A percentile compares a stretch with the other conserved stretches of the same genome.
Evolutionary conservation across 2,113 vertebrate species (phyloP).

Genomic region (Thermophis baileyi): DNA sequence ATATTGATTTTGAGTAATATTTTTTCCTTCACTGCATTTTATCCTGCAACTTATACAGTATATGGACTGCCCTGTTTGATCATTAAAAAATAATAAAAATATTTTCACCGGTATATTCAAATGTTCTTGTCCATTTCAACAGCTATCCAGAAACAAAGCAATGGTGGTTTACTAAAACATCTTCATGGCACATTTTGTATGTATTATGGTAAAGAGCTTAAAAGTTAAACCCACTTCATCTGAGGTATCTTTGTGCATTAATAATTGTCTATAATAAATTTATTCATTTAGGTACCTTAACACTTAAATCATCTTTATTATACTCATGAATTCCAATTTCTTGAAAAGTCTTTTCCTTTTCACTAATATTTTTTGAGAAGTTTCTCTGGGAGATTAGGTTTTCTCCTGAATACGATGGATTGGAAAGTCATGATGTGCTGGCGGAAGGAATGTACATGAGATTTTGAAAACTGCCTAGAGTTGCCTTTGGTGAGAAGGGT

Average conservation of each 20-base stretch:
- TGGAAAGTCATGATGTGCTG: neutral
- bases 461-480: neutral
- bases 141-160: neutral
- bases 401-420: neutral
- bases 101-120: neutral
- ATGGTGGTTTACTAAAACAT: neutral
- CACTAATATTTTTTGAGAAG: neutral
- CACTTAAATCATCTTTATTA: neutral
- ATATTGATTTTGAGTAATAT: constrained; percentile 43
- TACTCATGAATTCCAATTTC: neutral
- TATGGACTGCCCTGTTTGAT: constrained; percentile 35
- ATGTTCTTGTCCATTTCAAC: neutral
- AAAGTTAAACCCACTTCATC: neutral
- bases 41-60: constrained; percentile 11
- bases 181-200: neutral
- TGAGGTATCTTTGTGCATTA: neutral
- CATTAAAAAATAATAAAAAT: constrained; percentile 18
- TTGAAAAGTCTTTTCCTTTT: neutral
- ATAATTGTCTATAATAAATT: neutral
- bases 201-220: neutral
- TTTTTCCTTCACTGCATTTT: constrained; percentile 35
- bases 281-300: neutral
- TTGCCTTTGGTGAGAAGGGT: neutral
- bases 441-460: neutral
- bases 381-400: neutral